Percentiles rank a stretch among this genome's conserved stretches.
Evolutionary conservation across 2,797 vertebrate genomes (phyloP).

Genomic region (Acestrorhynchus altus): DNA sequence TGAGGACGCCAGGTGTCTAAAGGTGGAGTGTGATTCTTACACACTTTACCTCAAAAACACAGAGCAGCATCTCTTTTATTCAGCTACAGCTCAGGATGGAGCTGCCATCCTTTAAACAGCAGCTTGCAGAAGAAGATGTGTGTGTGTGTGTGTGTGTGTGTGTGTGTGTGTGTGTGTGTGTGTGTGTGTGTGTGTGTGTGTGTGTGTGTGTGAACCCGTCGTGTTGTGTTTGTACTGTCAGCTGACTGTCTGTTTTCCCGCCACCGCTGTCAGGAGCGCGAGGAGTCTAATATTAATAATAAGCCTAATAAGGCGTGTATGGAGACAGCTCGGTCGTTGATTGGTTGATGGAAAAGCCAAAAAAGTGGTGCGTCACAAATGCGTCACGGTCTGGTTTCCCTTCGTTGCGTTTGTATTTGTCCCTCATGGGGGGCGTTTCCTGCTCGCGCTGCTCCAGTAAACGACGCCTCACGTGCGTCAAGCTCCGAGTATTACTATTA

Average conservation of each 20-base stretch:
- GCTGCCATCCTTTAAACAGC: slow-evolving; percentile 7
- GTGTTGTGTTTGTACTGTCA: slow-evolving; percentile 49
- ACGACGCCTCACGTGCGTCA: slow-evolving; percentile 40
- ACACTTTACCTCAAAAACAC: neutral
- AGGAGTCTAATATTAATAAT: neutral
- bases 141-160: neutral
- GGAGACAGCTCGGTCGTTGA: neutral
- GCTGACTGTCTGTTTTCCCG: slow-evolving; percentile 66
- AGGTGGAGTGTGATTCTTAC: neutral
- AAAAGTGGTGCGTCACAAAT: neutral
- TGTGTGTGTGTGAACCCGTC: neutral
- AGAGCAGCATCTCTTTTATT: neutral
- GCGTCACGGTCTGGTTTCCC: no score
- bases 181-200: neutral
- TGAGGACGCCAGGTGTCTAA: slow-evolving; percentile 21
- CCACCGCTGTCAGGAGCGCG: neutral
- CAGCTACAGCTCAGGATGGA: neutral
- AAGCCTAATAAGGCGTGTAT: neutral
- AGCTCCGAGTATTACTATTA: slow-evolving; percentile 13
- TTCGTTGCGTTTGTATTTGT: no score
- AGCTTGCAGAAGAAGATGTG: neutral
- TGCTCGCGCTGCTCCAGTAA: slow-evolving; percentile 7
- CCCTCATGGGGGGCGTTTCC: no score
- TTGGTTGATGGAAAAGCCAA: neutral
- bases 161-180: neutral